Evolutionary conservation across 1,140 invertebrate species (phyloP), one percentile per base, ranked within the genome.

Genomic region (Atta texana): DNA sequence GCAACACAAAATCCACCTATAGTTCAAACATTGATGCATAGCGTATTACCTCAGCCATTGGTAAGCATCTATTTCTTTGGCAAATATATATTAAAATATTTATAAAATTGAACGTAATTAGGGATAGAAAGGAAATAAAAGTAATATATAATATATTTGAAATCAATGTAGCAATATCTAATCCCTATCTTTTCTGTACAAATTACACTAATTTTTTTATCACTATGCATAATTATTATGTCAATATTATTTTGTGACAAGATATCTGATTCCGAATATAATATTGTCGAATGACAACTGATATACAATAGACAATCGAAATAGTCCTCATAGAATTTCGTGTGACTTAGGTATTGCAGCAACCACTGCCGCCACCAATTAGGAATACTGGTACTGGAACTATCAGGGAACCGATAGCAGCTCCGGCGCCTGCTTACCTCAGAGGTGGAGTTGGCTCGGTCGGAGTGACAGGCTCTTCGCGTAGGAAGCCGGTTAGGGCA

Each of bases 401-500:
- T 63, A 95, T 95, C 75, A 92, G 94, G 86, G 95, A 95, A 92
- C 94, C 94, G 84, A 93, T 93, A 90, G 92, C 93, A 80, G 89
- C 93, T 63, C 92, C 92, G 69, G 90, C 93, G 82, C 85, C 92
- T 14, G 93, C 93, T 74, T 94, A 94, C 75, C 86, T 94, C 55
- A 91, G 94, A 68, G 93, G 94, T 80, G 93, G 94, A 69, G 94
- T 94, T 10, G 93, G 93, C 51, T 89, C 94, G 21, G 93, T 94
- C 75, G 93, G 92, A 69, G 94, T 95, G 28, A 95, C 94, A 84
- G 95, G 95, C 31, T 89, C 94, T 66, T 93, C 95, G 68, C 95
- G 95, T 77, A 94, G 96, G 88, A 96, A 96, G 93, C 95, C 95
- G 55, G 95, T 96, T 72, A 94, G 96, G 76, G 94, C 95, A 64